These are phyloP conservation scores for Xiphydria camelus DNA, from an alignment of 2,888 invertebrate species.

Conservation along the genomic window DNA sequence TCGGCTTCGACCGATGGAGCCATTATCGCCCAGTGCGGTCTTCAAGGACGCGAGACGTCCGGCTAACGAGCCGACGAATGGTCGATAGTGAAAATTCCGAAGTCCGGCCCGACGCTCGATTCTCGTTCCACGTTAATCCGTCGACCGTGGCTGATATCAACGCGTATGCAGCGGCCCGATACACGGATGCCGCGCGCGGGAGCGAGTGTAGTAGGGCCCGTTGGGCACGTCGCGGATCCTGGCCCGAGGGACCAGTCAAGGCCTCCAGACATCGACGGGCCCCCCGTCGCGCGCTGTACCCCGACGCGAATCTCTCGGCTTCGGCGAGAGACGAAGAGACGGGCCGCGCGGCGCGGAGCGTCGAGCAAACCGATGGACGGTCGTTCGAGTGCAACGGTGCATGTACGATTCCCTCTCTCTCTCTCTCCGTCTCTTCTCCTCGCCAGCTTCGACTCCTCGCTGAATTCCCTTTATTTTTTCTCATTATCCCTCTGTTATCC, in stretches of 20 bases:
- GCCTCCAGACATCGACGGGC: constrained; percentile 44
- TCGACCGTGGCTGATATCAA: too few relatives aligned
- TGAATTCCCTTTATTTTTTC: constrained; percentile 22
- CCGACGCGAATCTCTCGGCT: constrained; percentile 24
- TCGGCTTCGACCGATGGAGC: too few relatives aligned
- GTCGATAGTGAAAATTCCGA: too few relatives aligned
- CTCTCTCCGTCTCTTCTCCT: not conserved
- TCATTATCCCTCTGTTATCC: constrained; percentile 15
- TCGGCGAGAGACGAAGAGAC: constrained; percentile 19
- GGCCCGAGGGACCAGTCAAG: constrained; percentile 39
- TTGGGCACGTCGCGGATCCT: constrained; percentile 21
- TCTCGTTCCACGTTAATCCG: too few relatives aligned
- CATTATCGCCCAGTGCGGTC: too few relatives aligned
- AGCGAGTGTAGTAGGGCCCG: constrained; percentile 55
- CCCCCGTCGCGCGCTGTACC: constrained; percentile 33
- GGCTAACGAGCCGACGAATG: too few relatives aligned
- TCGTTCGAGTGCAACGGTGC: constrained; percentile 15
- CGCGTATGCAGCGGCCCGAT: too few relatives aligned
- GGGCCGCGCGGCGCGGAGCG: too few relatives aligned
- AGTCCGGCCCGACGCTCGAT: too few relatives aligned
- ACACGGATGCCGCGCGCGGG: constrained; percentile 59
- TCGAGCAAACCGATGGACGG: constrained; percentile 17
- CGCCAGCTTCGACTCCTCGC: constrained; percentile 12
- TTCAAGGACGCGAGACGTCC: too few relatives aligned
- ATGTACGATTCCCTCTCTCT: constrained; percentile 6